Evolutionary conservation across 2,888 invertebrate species (phyloP).

Genomic region (Volucella bombylans): DNA sequence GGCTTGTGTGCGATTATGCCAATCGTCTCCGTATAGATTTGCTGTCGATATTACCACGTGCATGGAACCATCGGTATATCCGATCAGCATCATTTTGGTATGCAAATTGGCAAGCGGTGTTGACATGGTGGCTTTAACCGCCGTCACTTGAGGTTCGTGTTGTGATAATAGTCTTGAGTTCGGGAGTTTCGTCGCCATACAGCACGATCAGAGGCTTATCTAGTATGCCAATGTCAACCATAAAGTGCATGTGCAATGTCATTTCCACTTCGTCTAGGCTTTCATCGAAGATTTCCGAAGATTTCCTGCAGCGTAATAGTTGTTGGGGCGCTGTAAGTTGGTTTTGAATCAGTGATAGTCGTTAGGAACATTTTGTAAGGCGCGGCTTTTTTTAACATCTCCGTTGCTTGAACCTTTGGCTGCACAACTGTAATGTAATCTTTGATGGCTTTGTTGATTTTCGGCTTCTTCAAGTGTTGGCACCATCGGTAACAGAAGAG

Average conservation of each 20-base stretch:
- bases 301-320: constrained; percentile 89
- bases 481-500: constrained; percentile 70
- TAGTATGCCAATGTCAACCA: constrained; percentile 92
- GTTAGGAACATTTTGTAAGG: constrained; percentile 91
- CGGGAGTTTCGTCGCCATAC: constrained; percentile 88
- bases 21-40: constrained; percentile 94
- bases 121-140: constrained; percentile 87
- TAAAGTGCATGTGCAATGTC: constrained; percentile 94
- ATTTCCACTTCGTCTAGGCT: constrained; percentile 89
- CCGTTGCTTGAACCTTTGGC: constrained; percentile 86
- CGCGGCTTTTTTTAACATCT: constrained; percentile 86
- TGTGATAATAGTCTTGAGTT: constrained; percentile 84
- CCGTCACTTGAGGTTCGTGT: constrained; percentile 86
- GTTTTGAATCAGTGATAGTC: constrained; percentile 86
- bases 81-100: constrained; percentile 94
- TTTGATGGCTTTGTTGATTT: constrained; percentile 79
- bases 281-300: constrained; percentile 90
- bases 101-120: constrained; percentile 94
- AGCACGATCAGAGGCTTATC: constrained; percentile 88
- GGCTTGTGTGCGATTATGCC: constrained; percentile 97
- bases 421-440: constrained; percentile 84
- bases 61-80: constrained; percentile 91
- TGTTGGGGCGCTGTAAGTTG: constrained; percentile 86
- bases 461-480: constrained; percentile 80
- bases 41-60: constrained; percentile 95